phyloP scores from a whole-genome alignment of 1,140 invertebrate species.

The Heliconius hewitsoni region DNA sequence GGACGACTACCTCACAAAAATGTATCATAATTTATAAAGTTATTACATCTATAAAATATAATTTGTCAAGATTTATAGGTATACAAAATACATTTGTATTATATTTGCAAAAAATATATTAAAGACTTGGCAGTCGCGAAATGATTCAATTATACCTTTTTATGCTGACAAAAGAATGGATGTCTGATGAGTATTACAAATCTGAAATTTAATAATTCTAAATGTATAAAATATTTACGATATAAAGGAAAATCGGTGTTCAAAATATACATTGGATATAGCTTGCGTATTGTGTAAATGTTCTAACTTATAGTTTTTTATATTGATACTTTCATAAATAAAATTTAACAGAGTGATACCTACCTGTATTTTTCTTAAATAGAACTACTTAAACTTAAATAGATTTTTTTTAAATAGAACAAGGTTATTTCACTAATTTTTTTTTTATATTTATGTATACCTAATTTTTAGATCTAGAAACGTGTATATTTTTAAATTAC shows the following conservation, averaged over 20 bases:
- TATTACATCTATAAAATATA: neutral
- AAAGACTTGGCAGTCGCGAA: neutral
- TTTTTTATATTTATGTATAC: no score
- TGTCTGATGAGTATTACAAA: neutral
- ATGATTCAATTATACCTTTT: neutral
- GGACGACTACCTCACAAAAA: no score
- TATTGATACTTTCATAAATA: no score
- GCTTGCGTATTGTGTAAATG: no score
- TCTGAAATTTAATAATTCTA: neutral
- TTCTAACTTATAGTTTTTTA: no score
- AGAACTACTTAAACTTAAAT: no score
- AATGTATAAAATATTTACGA: slow-evolving; percentile 2
- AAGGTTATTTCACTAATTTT: no score
- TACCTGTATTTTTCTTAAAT: no score
- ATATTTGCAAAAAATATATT: neutral
- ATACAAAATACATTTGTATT: neutral
- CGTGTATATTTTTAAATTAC: no score
- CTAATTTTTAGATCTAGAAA: no score
- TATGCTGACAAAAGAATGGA: neutral
- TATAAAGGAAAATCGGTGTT: neutral
- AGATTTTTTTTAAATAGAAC: no score
- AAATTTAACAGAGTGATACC: no score
- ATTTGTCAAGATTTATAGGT: neutral
- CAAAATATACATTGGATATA: neutral
- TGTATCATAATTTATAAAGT: neutral